These are phyloP conservation scores for Donacobius atricapilla DNA, from an alignment of 2,113 vertebrate genomes.

Conservation along the genomic window DNA sequence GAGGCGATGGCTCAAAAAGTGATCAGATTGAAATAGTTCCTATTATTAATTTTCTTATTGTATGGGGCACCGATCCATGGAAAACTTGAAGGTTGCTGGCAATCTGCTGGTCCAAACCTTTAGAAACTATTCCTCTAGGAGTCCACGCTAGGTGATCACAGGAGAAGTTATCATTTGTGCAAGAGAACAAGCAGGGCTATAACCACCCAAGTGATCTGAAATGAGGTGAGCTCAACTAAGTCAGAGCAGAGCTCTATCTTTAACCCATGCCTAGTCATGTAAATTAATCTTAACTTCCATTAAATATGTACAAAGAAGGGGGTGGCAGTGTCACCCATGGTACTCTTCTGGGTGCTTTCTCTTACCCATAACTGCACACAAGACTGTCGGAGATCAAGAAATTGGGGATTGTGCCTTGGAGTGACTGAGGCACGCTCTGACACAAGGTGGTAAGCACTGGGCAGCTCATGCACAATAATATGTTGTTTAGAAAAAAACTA, in stretches of 20 bases:
- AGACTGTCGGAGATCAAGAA: neutral
- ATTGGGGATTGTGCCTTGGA: neutral
- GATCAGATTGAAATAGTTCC: neutral
- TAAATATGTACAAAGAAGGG: neutral
- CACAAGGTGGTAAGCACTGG: neutral
- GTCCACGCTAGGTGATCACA: neutral
- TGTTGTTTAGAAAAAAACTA: accelerated
- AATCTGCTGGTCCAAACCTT: neutral
- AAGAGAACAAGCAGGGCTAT: neutral
- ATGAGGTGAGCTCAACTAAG: neutral
- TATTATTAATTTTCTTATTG: neutral
- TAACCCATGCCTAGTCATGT: neutral
- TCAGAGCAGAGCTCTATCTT: neutral
- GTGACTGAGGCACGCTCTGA: neutral
- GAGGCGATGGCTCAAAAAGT: neutral
- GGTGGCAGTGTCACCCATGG: neutral
- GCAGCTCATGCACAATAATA: neutral
- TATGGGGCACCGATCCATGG: neutral
- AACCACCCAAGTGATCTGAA: neutral
- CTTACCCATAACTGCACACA: neutral
- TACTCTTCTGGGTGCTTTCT: neutral
- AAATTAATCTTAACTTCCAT: neutral
- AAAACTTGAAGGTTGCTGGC: neutral
- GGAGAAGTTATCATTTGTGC: neutral
- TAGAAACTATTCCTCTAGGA: neutral